Base-by-base conservation (phyloP, 2,113 vertebrate genomes). In the Cebus imitator region DNA sequence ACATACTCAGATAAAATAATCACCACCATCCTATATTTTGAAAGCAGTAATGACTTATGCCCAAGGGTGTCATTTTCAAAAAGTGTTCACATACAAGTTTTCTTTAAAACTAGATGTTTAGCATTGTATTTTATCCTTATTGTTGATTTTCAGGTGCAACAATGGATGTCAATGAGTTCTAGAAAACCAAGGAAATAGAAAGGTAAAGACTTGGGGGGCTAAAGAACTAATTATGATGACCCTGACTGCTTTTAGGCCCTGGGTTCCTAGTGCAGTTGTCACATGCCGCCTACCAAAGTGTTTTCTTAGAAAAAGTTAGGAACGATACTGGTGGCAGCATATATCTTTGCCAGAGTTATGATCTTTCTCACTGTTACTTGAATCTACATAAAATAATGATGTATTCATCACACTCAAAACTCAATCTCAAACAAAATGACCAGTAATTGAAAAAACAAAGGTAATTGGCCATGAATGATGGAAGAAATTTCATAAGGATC, bases 371-470 rank as follows among this genome's bases (percentile, higher is more conserved):
- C 57, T 75, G 48, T 95, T 87, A 25, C 45, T 81, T 78, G 18
- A 92, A 95, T 98, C 92, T 97, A 75, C 93, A 90, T 95, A 93
- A 96, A 96, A 93, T 87, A 94, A 72, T 90, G 92, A 94, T 79
- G 50, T 76, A 61, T 80, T 97, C 84, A 90, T 95, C 78, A 73
- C 23, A 72, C 55, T 94, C 93, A 93, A 87, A 98, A 97, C 43
- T 86, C 97, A 97, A 87, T 89, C 86, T 96, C 94, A 93, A 82
- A 93, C 27, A 93, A 97, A 97, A 97, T 95, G 87, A 94, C 96
- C 87, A 97, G 84, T 97, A 94, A 98, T 96, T 95, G 87, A 97
- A 96, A 97, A 97, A 91, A 95, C 97, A 98, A 96, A 96, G 90
- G 93, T 94, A 95, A 97, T 87, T 97, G 90, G 55, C 89, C 96